Base-by-base conservation (phyloP, 2,113 vertebrate species). In the Mustela nigripes region DNA sequence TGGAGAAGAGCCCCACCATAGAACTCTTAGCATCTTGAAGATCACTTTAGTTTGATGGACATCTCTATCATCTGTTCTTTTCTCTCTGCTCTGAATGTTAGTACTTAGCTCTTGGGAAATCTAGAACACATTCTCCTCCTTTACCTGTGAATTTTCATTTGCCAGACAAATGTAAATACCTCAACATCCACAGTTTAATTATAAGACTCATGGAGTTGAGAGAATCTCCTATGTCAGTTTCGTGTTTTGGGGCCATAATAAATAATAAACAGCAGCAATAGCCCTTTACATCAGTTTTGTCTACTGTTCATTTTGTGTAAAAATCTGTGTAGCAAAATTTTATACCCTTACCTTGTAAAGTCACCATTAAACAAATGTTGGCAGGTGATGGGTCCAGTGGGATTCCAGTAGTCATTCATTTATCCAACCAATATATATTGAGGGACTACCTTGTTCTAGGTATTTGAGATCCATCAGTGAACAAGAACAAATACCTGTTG, bases 271-370 rank as follows among this genome's bases (percentile, higher is more conserved):
- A 83, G 50, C 24, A 65, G 36, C 45, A 56, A 12, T 85, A 71
- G 78, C 19, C 56, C 83, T 82, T 48, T 67, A 80, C 22, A 53
- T 86, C 33, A 58, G 0, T 86, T 89, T 93, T 78, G 82, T 56
- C 65, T 67, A 53, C 62, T 91, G 21, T 78, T 94, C 28, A 33
- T 83, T 94, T 92, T 67, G 42, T 95, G 87, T 92, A 86, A 95
- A 92, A 94, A 50, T 74, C 53, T 56, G 9, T 42, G 6, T 73
- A 56, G 80, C 83, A 85, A 67, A 86, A 76, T 42, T 84, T 69
- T 89, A 81, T 79, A 60, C 22, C 50, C 14, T 76, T 89, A 63
- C 71, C 42, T 73, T 28, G 24, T 58, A 69, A 91, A 78, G 60
- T 71, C 22, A 1, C 79, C 7, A 2, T 78, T 67, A 67, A 33